phyloP scores from a whole-genome alignment of 37 sponge, comb jelly and placozoan genomes.

The Halichondria panicea region DNA sequence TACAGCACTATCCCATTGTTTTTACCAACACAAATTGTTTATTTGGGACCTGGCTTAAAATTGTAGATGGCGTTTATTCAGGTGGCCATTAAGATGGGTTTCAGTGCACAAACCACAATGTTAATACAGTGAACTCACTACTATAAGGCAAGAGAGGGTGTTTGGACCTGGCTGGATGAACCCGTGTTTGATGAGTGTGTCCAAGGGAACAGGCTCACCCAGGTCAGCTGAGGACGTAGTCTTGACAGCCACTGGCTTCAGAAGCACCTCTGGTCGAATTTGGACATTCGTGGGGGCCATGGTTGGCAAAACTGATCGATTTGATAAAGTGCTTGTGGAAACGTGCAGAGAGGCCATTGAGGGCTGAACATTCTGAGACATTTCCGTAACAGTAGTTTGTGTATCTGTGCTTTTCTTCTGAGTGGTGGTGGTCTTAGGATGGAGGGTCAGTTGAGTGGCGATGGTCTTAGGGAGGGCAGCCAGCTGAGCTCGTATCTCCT shows the following conservation, averaged over 20 bases:
- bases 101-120: not conserved
- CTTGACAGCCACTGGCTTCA: too few species aligned
- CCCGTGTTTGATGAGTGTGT: slow-evolving; percentile 38
- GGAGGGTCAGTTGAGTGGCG: too few species aligned
- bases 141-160: slow-evolving; percentile 30
- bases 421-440: too few species aligned
- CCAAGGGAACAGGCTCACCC: slow-evolving; percentile 60
- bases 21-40: too few species aligned
- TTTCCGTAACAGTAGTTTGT: not conserved
- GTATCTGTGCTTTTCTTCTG: not conserved
- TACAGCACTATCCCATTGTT: too few species aligned
- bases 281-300: too few species aligned
- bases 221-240: slow-evolving; percentile 32
- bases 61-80: too few species aligned
- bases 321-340: not conserved
- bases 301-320: not conserved
- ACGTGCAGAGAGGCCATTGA: not conserved
- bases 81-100: too few species aligned
- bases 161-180: slow-evolving; percentile 21
- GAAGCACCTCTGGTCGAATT: too few species aligned
- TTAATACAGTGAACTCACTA: slow-evolving; percentile 23
- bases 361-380: not conserved
- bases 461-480: not conserved
- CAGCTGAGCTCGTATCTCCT: slow-evolving; percentile 31
- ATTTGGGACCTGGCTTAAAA: too few species aligned